These are phyloP conservation scores for Brachypalpus laphriformis DNA, from an alignment of 2,888 invertebrate species.

Conservation along the genomic window DNA sequence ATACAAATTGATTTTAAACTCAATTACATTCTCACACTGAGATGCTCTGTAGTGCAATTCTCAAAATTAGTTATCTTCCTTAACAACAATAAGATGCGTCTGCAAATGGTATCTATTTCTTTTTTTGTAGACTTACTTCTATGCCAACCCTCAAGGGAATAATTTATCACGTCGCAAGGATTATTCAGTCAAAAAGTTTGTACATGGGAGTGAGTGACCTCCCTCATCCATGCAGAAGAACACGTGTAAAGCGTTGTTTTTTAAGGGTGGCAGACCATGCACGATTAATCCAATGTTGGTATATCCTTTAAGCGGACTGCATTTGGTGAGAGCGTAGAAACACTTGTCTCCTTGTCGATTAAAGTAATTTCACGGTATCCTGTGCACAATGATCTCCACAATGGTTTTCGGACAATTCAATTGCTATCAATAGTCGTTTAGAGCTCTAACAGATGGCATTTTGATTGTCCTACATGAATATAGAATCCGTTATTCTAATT, in stretches of 20 bases:
- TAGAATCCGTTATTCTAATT: constrained; percentile 16
- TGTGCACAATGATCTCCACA: constrained; percentile 41
- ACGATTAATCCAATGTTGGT: constrained; percentile 59
- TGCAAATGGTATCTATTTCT: constrained; percentile 62
- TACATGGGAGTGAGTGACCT: constrained; percentile 25
- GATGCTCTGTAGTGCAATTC: constrained; percentile 29
- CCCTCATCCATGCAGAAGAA: constrained; percentile 38
- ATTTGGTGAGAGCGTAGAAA: constrained; percentile 20
- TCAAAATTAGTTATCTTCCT: constrained; percentile 52
- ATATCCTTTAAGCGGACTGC: constrained; percentile 43
- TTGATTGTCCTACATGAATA: constrained; percentile 68
- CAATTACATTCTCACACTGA: constrained; percentile 78
- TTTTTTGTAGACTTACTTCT: constrained; percentile 36
- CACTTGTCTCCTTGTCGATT: constrained; percentile 76
- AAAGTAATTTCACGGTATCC: constrained; percentile 81
- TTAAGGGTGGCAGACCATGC: constrained; percentile 65
- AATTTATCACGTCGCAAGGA: constrained; percentile 82
- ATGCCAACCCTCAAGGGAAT: constrained; percentile 81
- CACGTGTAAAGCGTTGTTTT: constrained; percentile 76
- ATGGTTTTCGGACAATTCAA: constrained; percentile 34
- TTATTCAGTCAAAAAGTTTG: constrained; percentile 81
- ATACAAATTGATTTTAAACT: constrained; percentile 83
- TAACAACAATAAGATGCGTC: constrained; percentile 57
- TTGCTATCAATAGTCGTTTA: constrained; percentile 74
- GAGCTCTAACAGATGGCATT: constrained; percentile 77